Evolutionary conservation across 2,888 invertebrate species (phyloP).

Genomic region (Adineta ricciae): DNA sequence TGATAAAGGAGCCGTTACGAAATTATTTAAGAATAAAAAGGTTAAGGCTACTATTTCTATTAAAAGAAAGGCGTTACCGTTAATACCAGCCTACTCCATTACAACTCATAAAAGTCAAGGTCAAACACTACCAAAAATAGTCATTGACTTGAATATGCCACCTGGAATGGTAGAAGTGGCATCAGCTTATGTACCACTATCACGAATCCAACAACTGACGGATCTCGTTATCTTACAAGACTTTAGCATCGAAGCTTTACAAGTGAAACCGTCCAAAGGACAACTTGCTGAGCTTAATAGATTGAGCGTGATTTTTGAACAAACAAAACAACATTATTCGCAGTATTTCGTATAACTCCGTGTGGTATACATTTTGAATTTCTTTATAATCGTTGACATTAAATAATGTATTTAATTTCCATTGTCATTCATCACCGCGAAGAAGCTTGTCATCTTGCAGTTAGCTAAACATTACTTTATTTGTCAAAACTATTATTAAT

Average conservation of each 20-base stretch:
- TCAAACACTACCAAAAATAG: neutral
- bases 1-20: neutral
- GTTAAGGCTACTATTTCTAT: neutral
- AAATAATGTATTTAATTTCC: too few species aligned
- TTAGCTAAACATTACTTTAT: too few species aligned
- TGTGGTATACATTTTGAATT: too few species aligned
- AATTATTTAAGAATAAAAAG: neutral
- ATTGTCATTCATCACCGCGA: too few species aligned
- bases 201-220: neutral
- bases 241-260: neutral
- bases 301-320: neutral
- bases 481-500: too few species aligned
- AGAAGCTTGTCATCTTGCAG: too few species aligned
- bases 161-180: neutral
- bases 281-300: neutral
- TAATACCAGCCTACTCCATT: neutral
- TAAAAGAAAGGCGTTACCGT: neutral
- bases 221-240: neutral
- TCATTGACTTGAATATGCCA: neutral
- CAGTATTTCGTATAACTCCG: too few species aligned
- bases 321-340: neutral
- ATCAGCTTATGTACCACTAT: neutral
- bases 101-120: neutral
- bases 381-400: too few species aligned
- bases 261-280: neutral